Evolutionary conservation across 2,113 vertebrate species (phyloP).

Genomic region (Psilopsiagon aymara): DNA sequence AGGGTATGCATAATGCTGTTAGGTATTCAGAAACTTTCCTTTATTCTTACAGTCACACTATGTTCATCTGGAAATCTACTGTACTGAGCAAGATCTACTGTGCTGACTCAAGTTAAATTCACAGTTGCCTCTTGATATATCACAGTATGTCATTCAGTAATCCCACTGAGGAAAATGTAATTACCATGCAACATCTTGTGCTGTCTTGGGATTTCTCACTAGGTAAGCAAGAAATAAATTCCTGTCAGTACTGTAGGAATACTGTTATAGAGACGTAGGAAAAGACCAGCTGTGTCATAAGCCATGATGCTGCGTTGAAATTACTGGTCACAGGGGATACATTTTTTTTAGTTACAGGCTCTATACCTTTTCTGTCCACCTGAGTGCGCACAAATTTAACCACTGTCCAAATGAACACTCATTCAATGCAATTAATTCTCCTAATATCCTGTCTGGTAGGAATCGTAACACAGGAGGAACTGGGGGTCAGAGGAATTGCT

Average conservation of each 20-base stretch:
- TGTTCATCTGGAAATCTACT: background rate
- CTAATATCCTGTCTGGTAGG: background rate
- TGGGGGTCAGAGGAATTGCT: background rate
- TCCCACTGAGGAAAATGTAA: slow-evolving; percentile 49
- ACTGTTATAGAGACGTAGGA: background rate
- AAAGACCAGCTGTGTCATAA: slow-evolving; percentile 11
- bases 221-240: slow-evolving; percentile 51
- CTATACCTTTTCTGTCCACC: background rate
- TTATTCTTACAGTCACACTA: background rate
- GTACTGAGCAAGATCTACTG: background rate
- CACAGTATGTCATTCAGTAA: slow-evolving; percentile 47
- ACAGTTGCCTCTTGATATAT: slow-evolving; percentile 53
- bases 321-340: background rate
- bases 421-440: background rate
- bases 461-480: background rate
- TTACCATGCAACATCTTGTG: slow-evolving; percentile 41
- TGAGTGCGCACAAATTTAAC: background rate
- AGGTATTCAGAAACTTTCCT: background rate
- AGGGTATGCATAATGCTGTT: background rate
- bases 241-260: slow-evolving; percentile 24
- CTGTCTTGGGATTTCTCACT: slow-evolving; percentile 37
- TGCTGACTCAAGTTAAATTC: slow-evolving; percentile 40
- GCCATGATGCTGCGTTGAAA: background rate
- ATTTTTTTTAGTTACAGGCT: background rate
- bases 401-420: background rate